Evolutionary conservation across 2,888 invertebrate species (phyloP).

Genomic region (Pteria penguin): DNA sequence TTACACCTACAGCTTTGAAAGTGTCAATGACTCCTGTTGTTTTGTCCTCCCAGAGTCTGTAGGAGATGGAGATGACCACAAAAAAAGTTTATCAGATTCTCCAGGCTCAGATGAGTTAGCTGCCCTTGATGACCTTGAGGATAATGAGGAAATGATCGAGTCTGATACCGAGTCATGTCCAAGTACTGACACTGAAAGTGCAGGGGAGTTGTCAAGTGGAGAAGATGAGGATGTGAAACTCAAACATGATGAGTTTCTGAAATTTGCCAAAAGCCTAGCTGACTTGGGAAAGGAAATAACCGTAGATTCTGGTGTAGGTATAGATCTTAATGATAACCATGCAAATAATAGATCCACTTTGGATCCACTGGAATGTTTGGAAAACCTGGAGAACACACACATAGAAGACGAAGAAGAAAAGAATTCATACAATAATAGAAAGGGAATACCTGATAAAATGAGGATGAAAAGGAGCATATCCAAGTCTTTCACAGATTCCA

Average conservation of each 20-base stretch:
- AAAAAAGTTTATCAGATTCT: slow-evolving; percentile 34
- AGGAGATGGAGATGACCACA: slow-evolving; percentile 22
- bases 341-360: slow-evolving; percentile 55
- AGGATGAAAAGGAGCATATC: background rate
- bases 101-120: slow-evolving; percentile 53
- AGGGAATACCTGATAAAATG: slow-evolving; percentile 6
- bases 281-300: slow-evolving; percentile 67
- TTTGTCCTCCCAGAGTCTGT: slow-evolving; percentile 9
- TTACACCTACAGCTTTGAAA: slow-evolving; percentile 46
- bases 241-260: slow-evolving; percentile 54
- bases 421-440: slow-evolving; percentile 18
- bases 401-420: slow-evolving; percentile 48
- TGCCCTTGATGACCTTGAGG: slow-evolving; percentile 49
- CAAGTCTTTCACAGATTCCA: slow-evolving; percentile 30
- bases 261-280: slow-evolving; percentile 64
- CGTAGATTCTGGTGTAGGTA: slow-evolving; percentile 66
- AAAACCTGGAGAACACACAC: slow-evolving; percentile 41
- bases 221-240: slow-evolving; percentile 54
- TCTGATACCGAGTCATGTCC: slow-evolving; percentile 7
- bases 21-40: slow-evolving; percentile 39
- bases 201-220: slow-evolving; percentile 51
- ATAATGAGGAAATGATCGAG: slow-evolving; percentile 20
- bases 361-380: slow-evolving; percentile 57
- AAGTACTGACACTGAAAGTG: slow-evolving; percentile 40
- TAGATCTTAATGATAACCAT: slow-evolving; percentile 44